Percentiles rank a stretch among this genome's conserved stretches.
Evolutionary conservation across 2,113 vertebrate species (phyloP).

Genomic region (Gallinago undulata): DNA sequence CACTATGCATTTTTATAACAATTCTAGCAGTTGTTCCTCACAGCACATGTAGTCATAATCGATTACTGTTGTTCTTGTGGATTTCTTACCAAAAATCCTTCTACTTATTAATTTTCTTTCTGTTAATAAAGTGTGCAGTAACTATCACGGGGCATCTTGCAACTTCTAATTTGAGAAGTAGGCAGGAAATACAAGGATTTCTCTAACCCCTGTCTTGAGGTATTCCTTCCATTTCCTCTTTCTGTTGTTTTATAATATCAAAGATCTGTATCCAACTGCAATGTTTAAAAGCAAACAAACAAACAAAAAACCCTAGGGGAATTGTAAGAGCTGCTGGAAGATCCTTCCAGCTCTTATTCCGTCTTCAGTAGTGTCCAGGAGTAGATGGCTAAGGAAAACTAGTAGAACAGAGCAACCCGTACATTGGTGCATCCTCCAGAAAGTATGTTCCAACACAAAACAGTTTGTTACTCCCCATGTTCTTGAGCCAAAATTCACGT

Average conservation of each 20-base stretch:
- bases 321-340: neutral
- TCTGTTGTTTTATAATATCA: neutral
- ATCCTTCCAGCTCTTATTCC: neutral
- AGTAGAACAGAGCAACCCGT: neutral
- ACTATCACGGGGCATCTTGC: neutral
- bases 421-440: neutral
- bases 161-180: neutral
- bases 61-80: accelerated
- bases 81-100: neutral
- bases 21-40: accelerated
- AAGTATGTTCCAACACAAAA: neutral
- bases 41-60: neutral
- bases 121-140: neutral
- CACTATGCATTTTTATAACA: accelerated
- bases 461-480: accelerated
- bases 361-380: neutral
- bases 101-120: neutral
- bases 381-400: neutral
- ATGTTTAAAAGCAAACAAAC: neutral
- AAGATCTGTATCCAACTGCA: neutral
- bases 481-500: neutral
- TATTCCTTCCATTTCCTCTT: neutral
- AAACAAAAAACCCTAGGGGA: neutral
- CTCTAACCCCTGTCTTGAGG: neutral
- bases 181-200: neutral